Base-by-base conservation (phyloP, 1,140 invertebrate genomes). In the Druon quercuslanigerum region DNA sequence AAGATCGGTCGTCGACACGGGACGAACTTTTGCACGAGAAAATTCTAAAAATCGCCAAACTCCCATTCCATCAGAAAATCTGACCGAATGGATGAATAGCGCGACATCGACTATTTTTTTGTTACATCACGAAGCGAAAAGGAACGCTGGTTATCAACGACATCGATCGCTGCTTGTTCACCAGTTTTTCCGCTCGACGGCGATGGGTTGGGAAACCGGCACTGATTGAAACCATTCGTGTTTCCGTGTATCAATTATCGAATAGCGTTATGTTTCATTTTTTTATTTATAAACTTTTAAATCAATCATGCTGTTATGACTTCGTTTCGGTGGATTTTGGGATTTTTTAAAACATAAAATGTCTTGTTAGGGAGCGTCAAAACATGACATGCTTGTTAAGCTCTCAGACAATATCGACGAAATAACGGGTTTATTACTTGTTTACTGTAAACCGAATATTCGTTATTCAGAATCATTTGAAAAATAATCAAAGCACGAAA, bases 101-200 rank as follows among this genome's bases (percentile, higher is more conserved):
- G 60, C 60, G 14, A 66, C 60, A 66, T 66, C 60, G 33, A 66
- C 40, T 66, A 66, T 16, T 66, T 66, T 66, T 66, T 14, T 66
- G 60, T 66, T 66, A 66, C 46, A 66, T 66, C 60, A 66, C 60
- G 60, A 66, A 40, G 60, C 60, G 25, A 66, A 66, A 60, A 66
- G 60, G 60, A 66, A 66, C 25, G 25, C 60, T 46, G 33, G 60
- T 66, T 66, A 66, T 66, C 60, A 66, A 33, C 20, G 60, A 66
- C 60, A 66, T 66, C 60, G 60, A 66, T 66, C 60, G 60, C 60
- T 66, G 60, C 60, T 66, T 66, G 60, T 66, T 66, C 33, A 66
- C 25, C 60, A 66, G 60, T 66, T 66, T 66, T 66, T 66, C 60
- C 60, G 60, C 60, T 66, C 60, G 60, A 66, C 60, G 25, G 33